Base-by-base conservation (phyloP, 2,797 vertebrate genomes). In the Varecia variegata region DNA sequence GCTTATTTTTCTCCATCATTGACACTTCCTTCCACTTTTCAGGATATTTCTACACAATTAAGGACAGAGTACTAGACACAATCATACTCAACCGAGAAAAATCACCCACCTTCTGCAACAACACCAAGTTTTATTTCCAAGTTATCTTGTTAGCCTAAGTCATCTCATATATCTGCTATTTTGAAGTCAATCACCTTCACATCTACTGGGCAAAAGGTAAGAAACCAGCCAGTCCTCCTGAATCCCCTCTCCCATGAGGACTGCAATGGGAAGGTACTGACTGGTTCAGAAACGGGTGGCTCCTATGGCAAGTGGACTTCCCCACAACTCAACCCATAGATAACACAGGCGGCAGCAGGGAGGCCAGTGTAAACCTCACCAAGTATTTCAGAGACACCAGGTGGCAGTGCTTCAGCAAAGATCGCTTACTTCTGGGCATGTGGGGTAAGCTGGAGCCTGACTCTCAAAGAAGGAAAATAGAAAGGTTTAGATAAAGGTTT, bases 331-430 rank as follows among this genome's bases (percentile, higher is more conserved):
- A 92, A 50, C 2, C 40, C 2, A 60, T 15, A 5, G 7, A 20
- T 18, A 62, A 15, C 96, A 86, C 38, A 73, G 86, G 58, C 47
- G 58, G 70, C 86, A 86, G 88, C 67, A 85, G n/a, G 32, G 18
- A 76, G 52, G 20, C 4, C 70, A 79, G 18, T 0, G 1, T 38
- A 58, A 88, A 56, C 2, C 2, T 40, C 25, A 15, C 32, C 40
- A 54, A 81, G 32, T 52, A 21, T 7, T 80, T 76, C 18, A 52
- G 18, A 17, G 56, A 92, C 93, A 71, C 27, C 52, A 89, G 86
- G 23, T 82, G 95, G 79, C 68, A 68, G 45, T n/a, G 20, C 35
- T 89, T 93, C 20, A 17, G 47, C 10, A 86, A 91, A 54, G 8
- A 54, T 21, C 20, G 15, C 71, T 2, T 40, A n/a, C 13, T 21